Conservation (phyloP, 2,797 vertebrate genomes). For the Pantherophis alleghaniensis region DNA sequence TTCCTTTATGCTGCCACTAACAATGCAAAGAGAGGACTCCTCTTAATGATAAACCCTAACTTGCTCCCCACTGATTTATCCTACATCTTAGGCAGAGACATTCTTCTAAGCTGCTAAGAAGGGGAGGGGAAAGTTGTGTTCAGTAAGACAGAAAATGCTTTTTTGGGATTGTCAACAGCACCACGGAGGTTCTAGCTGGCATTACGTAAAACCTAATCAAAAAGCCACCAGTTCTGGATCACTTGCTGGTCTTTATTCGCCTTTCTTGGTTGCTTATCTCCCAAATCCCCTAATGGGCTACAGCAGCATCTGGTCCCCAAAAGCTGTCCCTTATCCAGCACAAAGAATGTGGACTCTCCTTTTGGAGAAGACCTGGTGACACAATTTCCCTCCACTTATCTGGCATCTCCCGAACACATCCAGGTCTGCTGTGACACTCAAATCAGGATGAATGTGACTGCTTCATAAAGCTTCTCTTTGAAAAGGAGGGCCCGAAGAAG, state of each 20-base stretch:
- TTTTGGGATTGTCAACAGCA: not conserved
- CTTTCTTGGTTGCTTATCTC: not conserved
- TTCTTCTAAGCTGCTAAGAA: not conserved
- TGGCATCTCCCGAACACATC: not conserved
- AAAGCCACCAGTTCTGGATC: not conserved
- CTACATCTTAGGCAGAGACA: not conserved
- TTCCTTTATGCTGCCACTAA: not conserved
- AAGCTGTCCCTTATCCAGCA: not conserved
- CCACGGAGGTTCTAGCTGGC: not conserved
- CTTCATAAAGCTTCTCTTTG: not conserved
- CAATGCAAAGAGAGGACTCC: not conserved
- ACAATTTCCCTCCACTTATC: not conserved
- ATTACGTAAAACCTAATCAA: not conserved
- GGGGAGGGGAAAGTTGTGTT: too few relatives aligned
- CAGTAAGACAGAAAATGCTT: not conserved
- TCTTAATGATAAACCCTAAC: not conserved
- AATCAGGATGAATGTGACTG: not conserved
- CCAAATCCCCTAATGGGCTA: not conserved
- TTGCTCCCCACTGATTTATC: not conserved
- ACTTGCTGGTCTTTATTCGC: not conserved
- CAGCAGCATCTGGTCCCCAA: not conserved
- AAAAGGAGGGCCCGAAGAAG: constrained; percentile 16
- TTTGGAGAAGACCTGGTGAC: not conserved
- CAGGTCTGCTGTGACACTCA: not conserved
- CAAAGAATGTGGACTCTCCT: not conserved